Evolutionary conservation across 1,140 invertebrate species (phyloP).

Genomic region (Callitettix versicolor): DNA sequence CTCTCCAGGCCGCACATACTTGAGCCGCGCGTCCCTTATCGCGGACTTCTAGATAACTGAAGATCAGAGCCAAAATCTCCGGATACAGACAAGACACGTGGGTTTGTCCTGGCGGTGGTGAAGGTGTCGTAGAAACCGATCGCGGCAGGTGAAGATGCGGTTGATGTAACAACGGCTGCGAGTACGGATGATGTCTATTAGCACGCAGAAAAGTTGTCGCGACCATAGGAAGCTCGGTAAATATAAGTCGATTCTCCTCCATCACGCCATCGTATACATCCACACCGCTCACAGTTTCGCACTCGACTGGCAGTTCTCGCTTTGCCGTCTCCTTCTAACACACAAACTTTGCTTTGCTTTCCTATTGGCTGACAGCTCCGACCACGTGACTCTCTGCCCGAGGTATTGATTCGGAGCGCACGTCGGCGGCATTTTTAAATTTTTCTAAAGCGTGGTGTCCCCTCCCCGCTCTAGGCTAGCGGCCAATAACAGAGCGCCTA

Average conservation of each 20-base stretch:
- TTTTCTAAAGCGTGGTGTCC: conserved; percentile 37
- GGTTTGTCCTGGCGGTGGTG: conserved; percentile 40
- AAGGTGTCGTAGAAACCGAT: conserved; percentile 30
- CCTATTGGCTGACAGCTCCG: conserved; percentile 34
- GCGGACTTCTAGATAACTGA: conserved; percentile 75
- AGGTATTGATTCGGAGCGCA: conserved; percentile 58
- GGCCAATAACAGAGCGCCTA: conserved; percentile 5
- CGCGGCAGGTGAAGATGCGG: conserved; percentile 38
- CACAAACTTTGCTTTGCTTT: conserved; percentile 28
- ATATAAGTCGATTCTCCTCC: conserved; percentile 10
- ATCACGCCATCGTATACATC: conserved; percentile 1
- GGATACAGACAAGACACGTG: conserved; percentile 85
- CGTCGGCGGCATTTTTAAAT: conserved; percentile 69
- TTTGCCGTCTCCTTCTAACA: conserved; percentile 23
- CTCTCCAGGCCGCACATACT: conserved; percentile 80
- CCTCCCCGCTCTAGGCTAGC: conserved; percentile 6
- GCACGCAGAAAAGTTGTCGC: conserved; percentile 5
- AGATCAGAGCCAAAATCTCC: conserved; percentile 84
- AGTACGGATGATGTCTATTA: conserved; percentile 10
- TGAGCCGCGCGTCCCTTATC: conserved; percentile 80
- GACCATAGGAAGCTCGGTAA: conserved; percentile 6
- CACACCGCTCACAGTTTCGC: conserved; percentile 25
- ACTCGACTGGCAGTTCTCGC: conserved; percentile 22
- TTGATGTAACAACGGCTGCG: conserved; percentile 38
- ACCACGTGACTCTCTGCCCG: conserved; percentile 47